These are phyloP conservation scores for Pachyramphus minor DNA, from an alignment of 2,113 vertebrate species.

Conservation along the genomic window DNA sequence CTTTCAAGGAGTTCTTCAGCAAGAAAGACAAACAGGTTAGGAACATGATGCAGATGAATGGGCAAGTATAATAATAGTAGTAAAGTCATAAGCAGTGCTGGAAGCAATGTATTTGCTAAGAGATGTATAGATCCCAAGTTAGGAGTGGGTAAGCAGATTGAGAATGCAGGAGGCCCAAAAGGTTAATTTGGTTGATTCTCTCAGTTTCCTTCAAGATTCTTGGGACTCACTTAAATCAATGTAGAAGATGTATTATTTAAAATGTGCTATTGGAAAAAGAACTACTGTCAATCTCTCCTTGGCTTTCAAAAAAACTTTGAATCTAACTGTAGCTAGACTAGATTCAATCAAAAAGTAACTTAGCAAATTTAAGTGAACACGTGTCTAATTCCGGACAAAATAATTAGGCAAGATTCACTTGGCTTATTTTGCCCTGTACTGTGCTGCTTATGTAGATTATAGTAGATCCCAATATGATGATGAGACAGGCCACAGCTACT, in stretches of 20 bases:
- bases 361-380: accelerated
- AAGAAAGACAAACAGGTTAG: not conserved
- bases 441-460: not conserved
- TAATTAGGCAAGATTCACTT: not conserved
- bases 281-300: not conserved
- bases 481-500: not conserved
- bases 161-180: not conserved
- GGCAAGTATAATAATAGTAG: not conserved
- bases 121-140: not conserved
- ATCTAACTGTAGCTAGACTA: not conserved
- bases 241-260: not conserved
- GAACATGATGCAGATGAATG: not conserved
- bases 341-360: not conserved
- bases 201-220: not conserved
- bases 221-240: not conserved
- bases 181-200: not conserved
- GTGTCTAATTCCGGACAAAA: not conserved
- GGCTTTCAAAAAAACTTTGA: not conserved
- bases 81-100: not conserved
- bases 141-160: not conserved
- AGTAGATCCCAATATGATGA: not conserved
- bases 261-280: not conserved
- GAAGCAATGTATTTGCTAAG: not conserved
- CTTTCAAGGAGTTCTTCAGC: not conserved
- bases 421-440: not conserved